Evolutionary conservation across 2,888 invertebrate species (phyloP).

Genomic region (Mimumesa dahlbomi): DNA sequence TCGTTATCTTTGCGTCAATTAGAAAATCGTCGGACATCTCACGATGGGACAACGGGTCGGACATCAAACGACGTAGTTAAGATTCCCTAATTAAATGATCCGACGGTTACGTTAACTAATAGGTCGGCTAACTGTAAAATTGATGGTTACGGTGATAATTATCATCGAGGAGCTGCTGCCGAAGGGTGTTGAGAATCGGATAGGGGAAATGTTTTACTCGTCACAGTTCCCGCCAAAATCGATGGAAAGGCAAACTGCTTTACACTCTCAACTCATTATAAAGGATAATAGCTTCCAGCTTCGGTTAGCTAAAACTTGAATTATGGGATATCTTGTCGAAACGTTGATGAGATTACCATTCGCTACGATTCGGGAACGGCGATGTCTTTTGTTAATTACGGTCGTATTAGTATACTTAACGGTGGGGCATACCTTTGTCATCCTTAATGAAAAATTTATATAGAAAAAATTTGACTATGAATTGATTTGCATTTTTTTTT

Average conservation of each 20-base stretch:
- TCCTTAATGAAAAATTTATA: too few relatives aligned
- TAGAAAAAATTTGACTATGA: too few relatives aligned
- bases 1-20: constrained; percentile 11
- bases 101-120: constrained; percentile 31
- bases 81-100: constrained; percentile 41
- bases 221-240: constrained; percentile 38
- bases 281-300: constrained; percentile 57
- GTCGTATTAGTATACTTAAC: too few relatives aligned
- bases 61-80: not conserved
- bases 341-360: constrained; percentile 40
- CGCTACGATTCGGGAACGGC: too few relatives aligned
- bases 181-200: not conserved
- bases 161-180: constrained; percentile 1
- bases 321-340: constrained; percentile 32
- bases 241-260: constrained; percentile 50
- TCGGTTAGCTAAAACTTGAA: constrained; percentile 32
- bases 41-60: too few relatives aligned
- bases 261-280: constrained; percentile 55
- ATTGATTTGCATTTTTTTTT: too few relatives aligned
- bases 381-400: not conserved
- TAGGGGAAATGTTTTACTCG: constrained; percentile 14
- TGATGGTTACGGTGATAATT: constrained; percentile 34
- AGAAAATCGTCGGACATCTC: not conserved
- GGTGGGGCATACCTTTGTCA: too few relatives aligned
- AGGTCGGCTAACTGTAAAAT: constrained; percentile 14